A percentile compares a stretch with the other conserved stretches of the same genome.
Conservation (phyloP, 2,888 invertebrate species). For the Dolomedes plantarius region DNA sequence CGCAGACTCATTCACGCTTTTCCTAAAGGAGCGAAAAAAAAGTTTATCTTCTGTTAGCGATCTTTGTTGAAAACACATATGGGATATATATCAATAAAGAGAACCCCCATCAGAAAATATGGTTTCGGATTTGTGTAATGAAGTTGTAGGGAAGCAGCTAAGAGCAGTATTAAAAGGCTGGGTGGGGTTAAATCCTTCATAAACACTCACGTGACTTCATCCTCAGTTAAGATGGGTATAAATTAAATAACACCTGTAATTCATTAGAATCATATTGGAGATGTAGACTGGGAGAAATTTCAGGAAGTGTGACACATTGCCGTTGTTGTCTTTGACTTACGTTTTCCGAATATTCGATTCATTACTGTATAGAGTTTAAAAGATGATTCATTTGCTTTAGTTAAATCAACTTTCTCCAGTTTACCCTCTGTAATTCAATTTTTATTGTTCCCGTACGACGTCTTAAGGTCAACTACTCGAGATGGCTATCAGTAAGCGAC, state of each 20-base stretch:
- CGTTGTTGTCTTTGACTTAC: too few species aligned
- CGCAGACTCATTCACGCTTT: slow-evolving; percentile 27
- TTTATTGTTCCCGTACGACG: too few species aligned
- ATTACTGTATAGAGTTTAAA: too few species aligned
- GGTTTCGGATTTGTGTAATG: slow-evolving; percentile 47
- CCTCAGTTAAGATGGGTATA: slow-evolving; percentile 12
- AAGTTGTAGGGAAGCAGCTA: slow-evolving; percentile 26
- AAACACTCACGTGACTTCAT: slow-evolving; percentile 17
- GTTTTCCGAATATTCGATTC: too few species aligned
- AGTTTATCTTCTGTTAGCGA: slow-evolving; percentile 20
- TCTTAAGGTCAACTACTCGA: too few species aligned
- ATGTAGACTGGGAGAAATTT: background rate
- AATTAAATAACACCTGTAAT: slow-evolving; percentile 24
- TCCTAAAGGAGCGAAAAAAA: background rate
- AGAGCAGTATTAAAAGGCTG: slow-evolving; percentile 35
- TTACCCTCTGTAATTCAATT: too few species aligned
- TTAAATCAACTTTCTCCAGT: too few species aligned
- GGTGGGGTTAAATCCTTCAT: slow-evolving; percentile 44
- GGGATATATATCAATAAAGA: slow-evolving; percentile 39
- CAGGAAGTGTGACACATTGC: too few species aligned
- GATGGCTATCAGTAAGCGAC: too few species aligned
- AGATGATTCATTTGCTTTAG: too few species aligned
- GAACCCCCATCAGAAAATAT: slow-evolving; percentile 31
- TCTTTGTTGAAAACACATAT: slow-evolving; percentile 34
- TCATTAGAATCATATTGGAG: background rate